Conservation (phyloP, 2,113 vertebrate genomes). For the Chionodraco myersi region DNA sequence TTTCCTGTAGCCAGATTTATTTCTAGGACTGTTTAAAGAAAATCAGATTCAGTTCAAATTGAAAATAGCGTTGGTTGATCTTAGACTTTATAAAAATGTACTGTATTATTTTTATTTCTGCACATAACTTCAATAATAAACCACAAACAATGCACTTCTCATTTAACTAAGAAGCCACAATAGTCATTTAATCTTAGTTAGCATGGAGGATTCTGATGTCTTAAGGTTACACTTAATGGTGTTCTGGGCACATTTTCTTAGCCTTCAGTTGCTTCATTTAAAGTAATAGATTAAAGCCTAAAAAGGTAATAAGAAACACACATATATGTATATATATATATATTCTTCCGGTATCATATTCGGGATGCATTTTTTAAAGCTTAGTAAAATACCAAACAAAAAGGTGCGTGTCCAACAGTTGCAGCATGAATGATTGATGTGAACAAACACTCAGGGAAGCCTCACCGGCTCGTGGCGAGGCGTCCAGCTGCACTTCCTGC, state of each 20-base stretch:
- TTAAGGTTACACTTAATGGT: background rate
- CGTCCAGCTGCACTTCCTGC: conserved; percentile 93
- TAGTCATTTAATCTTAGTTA: background rate
- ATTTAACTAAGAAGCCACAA: background rate
- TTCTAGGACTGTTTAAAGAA: background rate
- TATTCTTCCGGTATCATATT: background rate
- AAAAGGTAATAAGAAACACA: background rate
- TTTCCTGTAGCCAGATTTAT: background rate
- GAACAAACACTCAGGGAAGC: conserved; percentile 12
- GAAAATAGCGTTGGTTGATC: background rate
- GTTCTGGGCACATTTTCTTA: background rate
- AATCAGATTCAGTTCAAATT: background rate
- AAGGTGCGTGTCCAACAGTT: conserved; percentile 18
- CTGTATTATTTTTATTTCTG: background rate
- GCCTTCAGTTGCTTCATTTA: background rate
- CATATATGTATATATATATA: no score
- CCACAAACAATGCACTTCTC: background rate
- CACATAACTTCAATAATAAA: background rate
- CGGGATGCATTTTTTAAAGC: background rate
- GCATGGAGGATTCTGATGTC: background rate
- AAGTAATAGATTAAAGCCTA: background rate
- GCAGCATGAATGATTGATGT: conserved; percentile 42
- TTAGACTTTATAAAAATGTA: no score
- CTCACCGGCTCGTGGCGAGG: conserved; percentile 94
- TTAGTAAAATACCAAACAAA: conserved; percentile 9